Percentiles rank a stretch among this genome's conserved stretches.
phyloP scores from a whole-genome alignment of 2,888 invertebrate species.

The Cheilosia pagana region DNA sequence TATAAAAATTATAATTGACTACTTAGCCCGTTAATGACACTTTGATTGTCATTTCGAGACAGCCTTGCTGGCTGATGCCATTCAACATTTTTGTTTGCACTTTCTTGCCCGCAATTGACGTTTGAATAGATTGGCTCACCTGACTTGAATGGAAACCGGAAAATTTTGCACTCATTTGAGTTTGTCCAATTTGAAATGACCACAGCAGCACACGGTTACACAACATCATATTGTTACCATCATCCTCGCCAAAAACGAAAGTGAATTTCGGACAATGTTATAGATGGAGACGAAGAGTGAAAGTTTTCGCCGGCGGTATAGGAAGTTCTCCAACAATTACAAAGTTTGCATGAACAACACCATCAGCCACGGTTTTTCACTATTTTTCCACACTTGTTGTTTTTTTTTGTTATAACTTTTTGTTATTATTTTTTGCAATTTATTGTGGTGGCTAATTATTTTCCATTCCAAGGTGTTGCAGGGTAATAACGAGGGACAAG shows the following conservation, averaged over 20 bases:
- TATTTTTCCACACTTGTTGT: background rate
- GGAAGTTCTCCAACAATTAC: background rate
- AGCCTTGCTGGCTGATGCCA: background rate
- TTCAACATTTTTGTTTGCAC: conserved; percentile 1
- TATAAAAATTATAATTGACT: background rate
- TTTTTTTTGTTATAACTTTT: no score
- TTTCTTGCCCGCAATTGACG: background rate
- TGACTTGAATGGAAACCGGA: background rate
- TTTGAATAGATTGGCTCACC: background rate
- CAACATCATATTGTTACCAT: conserved; percentile 2
- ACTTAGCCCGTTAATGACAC: background rate
- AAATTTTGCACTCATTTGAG: background rate
- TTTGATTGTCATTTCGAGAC: background rate
- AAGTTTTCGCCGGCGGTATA: background rate
- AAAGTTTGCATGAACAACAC: background rate
- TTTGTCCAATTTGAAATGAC: background rate
- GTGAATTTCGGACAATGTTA: conserved; percentile 21
- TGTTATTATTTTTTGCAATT: background rate
- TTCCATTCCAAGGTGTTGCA: background rate
- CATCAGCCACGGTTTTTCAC: background rate
- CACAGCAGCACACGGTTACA: conserved; percentile 1
- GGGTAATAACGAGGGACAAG: conserved; percentile 16
- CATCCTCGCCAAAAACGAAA: conserved; percentile 23
- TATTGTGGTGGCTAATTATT: conserved; percentile 19
- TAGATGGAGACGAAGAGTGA: background rate